Evolutionary conservation across 1,140 invertebrate species (phyloP), one percentile per base, ranked within the genome.

Genomic region (Heliconius hermathena): DNA sequence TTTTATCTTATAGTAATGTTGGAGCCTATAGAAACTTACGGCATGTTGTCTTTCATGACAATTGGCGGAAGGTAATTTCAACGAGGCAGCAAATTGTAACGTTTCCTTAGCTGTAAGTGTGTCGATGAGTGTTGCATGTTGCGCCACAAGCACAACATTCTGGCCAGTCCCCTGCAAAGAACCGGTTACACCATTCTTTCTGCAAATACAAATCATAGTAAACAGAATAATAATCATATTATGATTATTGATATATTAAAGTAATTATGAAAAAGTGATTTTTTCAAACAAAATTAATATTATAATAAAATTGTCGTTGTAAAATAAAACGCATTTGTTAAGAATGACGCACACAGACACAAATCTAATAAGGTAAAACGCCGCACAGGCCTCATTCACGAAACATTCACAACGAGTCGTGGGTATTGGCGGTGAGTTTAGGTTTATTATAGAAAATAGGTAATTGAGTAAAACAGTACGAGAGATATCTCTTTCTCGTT

Each of bases 81-180:
- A 92, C 49, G 95, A 94, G 0, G 96, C 96, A 2, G 97, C 96
- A 73, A 97, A 95, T 78, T 95, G 94, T 71, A 97, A 94, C 0
- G 96, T 96, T 88, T 97, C 97, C 57, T 91, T 91, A 0, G 96
- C 95, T 0, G 96, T 97, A 2, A 97, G 94, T 6, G 96, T 94
- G 3, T 96, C 96, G 22, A 97, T 92, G 1, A 97, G 91, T 8
- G 95, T 95, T 72, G 97, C 96, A 66, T 97, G 95, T 83, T 97
- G 97, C 49, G 96, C 95, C 95, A 97, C 88, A 95, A 97, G 0
- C 91, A 95, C 88, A 89, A 95, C 90, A 46, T 87, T 88, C 2
- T 84, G 82, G 57, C 88, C 88, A 29, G 87, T 85, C 8, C 89
- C 90, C 74, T 89, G 83, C 33, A 94, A 73, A 13, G 41, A 81